Conservation (phyloP, 2,113 vertebrate species). For the Leucoraja erinaceus region DNA sequence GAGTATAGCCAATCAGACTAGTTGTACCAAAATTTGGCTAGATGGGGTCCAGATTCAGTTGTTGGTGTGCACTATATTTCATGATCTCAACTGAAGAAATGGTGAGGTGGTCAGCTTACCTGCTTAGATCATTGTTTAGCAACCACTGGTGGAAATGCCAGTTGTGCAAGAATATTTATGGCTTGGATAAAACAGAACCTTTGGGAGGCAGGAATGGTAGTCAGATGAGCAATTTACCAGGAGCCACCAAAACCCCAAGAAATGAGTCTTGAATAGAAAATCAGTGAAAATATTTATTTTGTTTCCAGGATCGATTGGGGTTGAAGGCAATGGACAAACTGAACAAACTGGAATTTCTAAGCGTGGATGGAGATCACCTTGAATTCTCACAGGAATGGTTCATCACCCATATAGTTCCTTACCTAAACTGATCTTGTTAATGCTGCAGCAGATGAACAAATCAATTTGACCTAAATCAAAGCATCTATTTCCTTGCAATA, state of each 20-base stretch:
- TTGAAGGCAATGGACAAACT: slow-evolving; percentile 83
- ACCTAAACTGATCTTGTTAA: slow-evolving; percentile 56
- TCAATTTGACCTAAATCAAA: slow-evolving; percentile 37
- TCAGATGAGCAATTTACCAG: background rate
- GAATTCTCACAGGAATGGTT: slow-evolving; percentile 84
- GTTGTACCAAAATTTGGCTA: background rate
- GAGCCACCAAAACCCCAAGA: background rate
- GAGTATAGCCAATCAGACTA: background rate
- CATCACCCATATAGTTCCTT: slow-evolving; percentile 72
- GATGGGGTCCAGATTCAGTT: background rate
- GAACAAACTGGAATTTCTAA: slow-evolving; percentile 79
- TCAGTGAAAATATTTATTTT: background rate
- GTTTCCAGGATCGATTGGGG: slow-evolving; percentile 77
- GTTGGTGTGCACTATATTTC: background rate
- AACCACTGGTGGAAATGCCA: background rate
- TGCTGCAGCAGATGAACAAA: background rate
- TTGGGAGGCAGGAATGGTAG: background rate
- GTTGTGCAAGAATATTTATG: background rate
- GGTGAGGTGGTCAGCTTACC: background rate
- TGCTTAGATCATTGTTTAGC: background rate
- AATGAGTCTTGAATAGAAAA: background rate
- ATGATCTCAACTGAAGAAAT: background rate
- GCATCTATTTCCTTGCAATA: background rate
- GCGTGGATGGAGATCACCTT: slow-evolving; percentile 75
- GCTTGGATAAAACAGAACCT: background rate